Evolutionary conservation across 2,113 vertebrate genomes (phyloP), one percentile per base, ranked within the genome.

Genomic region (Istiophorus platypterus): DNA sequence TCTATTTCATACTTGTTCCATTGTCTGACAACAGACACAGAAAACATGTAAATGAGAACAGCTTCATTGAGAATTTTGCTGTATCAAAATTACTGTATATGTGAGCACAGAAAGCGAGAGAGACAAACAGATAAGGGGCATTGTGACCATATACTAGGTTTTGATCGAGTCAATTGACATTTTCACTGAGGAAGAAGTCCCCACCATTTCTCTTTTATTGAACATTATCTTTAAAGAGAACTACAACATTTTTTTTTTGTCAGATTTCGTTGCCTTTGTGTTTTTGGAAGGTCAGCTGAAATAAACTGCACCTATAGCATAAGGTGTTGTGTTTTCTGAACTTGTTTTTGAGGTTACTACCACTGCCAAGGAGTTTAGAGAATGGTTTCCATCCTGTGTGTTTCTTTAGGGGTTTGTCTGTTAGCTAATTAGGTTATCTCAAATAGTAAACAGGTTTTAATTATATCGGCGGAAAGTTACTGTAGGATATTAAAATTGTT

Each of bases 201-300:
- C 27, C 14, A 12, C n/a, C n/a, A 14, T 58, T 52, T 52, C 45
- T 26, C 18, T 37, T 68, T 62, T 27, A 29, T 63, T 70, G 41
- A 69, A 58, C 63, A 31, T 27, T 78, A 6, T 59, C 64, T 84
- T 70, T 54, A 57, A 78, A 72, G 63, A 41, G 47, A 69, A 37
- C 29, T 76, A 22, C 12, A 56, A 42, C 54, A n/a, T 68, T 13
- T 27, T 22, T 27, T 68, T 68, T 47, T 26, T 59, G 12, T 58
- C 42, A 42, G 47, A 41, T 73, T 72, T 26, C 22, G 24, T 45
- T 37, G 22, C 41, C 57, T 73, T 63, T 51, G 62, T 72, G 49
- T 72, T 85, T 64, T 85, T 63, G 15, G 76, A 41, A 41, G n/a
- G 26, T 65, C 41, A 12, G 18, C 22, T 70, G 14, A 62, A 57